Conservation (phyloP, 2,113 vertebrate species). For the Amia ocellicauda region DNA sequence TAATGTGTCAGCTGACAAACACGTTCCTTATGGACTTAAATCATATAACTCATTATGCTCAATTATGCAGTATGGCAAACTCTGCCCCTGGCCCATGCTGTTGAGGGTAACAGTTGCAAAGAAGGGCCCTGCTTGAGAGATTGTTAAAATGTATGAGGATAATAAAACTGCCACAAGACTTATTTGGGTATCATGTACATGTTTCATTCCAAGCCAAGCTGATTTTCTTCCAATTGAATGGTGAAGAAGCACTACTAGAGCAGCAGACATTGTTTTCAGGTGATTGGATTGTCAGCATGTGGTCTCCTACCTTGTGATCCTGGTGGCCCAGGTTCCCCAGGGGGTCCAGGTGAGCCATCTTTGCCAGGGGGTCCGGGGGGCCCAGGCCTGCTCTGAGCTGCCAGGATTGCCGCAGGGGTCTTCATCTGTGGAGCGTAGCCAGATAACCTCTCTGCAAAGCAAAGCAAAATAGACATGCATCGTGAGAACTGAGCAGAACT, state of each 20-base stretch:
- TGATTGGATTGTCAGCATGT: conserved; percentile 24
- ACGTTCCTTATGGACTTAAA: background rate
- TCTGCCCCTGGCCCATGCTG: no score
- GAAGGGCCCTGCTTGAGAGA: no score
- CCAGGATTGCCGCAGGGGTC: conserved; percentile 83
- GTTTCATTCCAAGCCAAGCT: no score
- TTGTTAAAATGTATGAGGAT: no score
- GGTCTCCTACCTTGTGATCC: conserved; percentile 84
- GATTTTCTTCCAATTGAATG: no score
- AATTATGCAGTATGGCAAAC: background rate
- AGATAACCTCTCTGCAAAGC: conserved; percentile 68
- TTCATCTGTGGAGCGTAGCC: conserved; percentile 71
- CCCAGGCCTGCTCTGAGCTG: conserved; percentile 73
- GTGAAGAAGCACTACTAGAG: background rate
- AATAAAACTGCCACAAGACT: no score
- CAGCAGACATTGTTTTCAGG: conserved; percentile 8
- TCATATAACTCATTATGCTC: background rate
- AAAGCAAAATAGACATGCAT: background rate
- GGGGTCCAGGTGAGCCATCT: conserved; percentile 81
- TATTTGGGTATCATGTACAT: no score
- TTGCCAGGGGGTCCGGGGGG: conserved; percentile 84
- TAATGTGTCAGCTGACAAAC: background rate
- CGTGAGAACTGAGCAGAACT: background rate
- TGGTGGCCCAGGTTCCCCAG: conserved; percentile 76
- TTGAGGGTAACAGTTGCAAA: no score